Evolutionary conservation across 2,888 invertebrate genomes (phyloP), one percentile per base, ranked within the genome.

Genomic region (Cremastinae sp.): DNA sequence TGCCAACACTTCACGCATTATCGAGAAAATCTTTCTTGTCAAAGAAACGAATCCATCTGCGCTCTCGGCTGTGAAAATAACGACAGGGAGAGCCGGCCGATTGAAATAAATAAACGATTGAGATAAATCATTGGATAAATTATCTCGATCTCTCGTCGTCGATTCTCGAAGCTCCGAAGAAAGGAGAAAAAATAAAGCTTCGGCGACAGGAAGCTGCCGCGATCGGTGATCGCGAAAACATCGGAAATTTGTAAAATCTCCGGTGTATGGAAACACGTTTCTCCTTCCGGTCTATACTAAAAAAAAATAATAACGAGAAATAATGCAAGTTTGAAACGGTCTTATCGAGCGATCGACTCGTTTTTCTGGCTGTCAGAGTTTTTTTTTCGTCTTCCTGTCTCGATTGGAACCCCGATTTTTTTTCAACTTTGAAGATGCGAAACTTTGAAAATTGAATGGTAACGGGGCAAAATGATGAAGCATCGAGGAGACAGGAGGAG

Each of bases 101-200:
- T 83, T 81, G 80, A 81, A 83, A 84, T 83, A 84, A 85, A 83
- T 82, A 84, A 83, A 73, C 84, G 74, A 56, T 62, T 80, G 54
- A 65, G 84, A 84, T 84, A 83, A 83, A 85, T 85, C 85, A 78
- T 73, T 58, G 70, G 78, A 77, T 78, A 43, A 77, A 65, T 77
- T 70, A 77, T 77, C 73, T 9, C 38, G 14, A 18, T 28, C 18
- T 56, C 36, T 22, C 8, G 58, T 68, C 53, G 20, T 22, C 20
- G 12, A 51, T 14, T 28, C 54, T 8, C 34, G 36, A 36, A 56
- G 16, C 56, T 56, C 7, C 5, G 38, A 16, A 56, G 2, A 28
- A 28, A 28, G 28, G 5, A 2, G 28, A 28, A 28, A 28, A 8
- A 18, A 28, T 28, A 47, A 43, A n/a, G 1, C 3, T 16, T 56